Conservation (phyloP, 2,888 invertebrate genomes). For the Drosophila algonquin region DNA sequence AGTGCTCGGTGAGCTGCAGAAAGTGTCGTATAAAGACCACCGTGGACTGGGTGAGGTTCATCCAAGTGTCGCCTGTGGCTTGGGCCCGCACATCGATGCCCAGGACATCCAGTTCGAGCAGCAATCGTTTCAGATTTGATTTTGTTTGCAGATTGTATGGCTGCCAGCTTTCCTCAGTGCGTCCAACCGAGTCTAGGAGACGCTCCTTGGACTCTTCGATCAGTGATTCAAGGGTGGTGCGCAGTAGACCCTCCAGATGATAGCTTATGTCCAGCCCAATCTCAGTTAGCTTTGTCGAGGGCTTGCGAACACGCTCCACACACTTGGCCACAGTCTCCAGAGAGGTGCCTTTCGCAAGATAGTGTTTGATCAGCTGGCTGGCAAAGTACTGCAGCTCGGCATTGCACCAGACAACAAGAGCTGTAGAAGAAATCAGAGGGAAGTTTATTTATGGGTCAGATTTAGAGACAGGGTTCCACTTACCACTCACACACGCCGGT, state of each 20-base stretch:
- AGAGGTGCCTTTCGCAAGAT: conserved; percentile 94
- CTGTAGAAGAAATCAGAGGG: conserved; percentile 81
- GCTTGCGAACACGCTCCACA: conserved; percentile 90
- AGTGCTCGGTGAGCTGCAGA: conserved; percentile 82
- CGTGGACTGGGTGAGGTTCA: conserved; percentile 83
- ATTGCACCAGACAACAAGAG: conserved; percentile 96
- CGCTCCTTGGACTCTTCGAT: conserved; percentile 83
- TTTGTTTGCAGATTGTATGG: conserved; percentile 84
- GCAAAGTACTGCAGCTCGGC: conserved; percentile 91
- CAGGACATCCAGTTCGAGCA: conserved; percentile 81
- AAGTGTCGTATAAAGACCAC: conserved; percentile 83
- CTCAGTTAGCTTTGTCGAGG: conserved; percentile 85
- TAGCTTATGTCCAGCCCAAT: conserved; percentile 96
- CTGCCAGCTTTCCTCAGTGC: conserved; percentile 84
- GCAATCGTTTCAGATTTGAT: conserved; percentile 81
- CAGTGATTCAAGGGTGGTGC: conserved; percentile 86
- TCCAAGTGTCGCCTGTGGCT: conserved; percentile 84
- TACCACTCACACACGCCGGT: conserved; percentile 89
- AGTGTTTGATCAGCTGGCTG: conserved; percentile 92
- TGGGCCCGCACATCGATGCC: conserved; percentile 83
- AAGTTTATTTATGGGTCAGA: background rate
- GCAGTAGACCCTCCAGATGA: conserved; percentile 93
- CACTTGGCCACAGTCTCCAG: conserved; percentile 93
- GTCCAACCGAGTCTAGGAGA: conserved; percentile 82
- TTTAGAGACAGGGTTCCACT: conserved; percentile 43